Percentiles rank a stretch among this genome's conserved stretches.
These are phyloP conservation scores for Acrocephalus arundinaceus DNA, from an alignment of 2,113 vertebrate genomes.

Conservation along the genomic window DNA sequence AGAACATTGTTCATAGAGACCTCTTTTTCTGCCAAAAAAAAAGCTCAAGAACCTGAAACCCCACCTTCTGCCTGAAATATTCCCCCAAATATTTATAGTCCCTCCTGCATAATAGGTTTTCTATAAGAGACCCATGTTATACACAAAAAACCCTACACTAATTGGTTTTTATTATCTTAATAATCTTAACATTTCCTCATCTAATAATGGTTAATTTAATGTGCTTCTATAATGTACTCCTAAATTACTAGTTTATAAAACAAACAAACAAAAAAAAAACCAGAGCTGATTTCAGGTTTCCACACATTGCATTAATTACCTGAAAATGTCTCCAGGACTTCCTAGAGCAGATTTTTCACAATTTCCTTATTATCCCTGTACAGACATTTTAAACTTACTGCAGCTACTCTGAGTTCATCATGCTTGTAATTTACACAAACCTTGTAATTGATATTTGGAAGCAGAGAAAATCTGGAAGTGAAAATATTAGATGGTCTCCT, in stretches of 20 bases:
- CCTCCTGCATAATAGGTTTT: not conserved
- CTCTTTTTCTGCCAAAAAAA: not conserved
- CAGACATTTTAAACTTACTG: slow-evolving; percentile 63
- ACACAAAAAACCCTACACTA: slow-evolving; percentile 31
- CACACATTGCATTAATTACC: slow-evolving; percentile 78
- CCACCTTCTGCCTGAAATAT: slow-evolving; percentile 2
- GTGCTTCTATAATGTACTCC: slow-evolving; percentile 74
- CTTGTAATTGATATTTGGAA: slow-evolving; percentile 70
- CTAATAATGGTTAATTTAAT: slow-evolving; percentile 78
- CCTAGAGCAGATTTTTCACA: slow-evolving; percentile 72
- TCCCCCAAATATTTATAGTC: slow-evolving; percentile 17
- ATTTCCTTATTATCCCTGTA: slow-evolving; percentile 66
- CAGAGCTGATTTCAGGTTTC: slow-evolving; percentile 72
- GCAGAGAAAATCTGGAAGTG: slow-evolving; percentile 39
- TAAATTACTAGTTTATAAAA: slow-evolving; percentile 75
- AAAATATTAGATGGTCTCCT: slow-evolving; percentile 37
- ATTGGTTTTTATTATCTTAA: slow-evolving; percentile 77
- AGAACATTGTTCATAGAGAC: slow-evolving; percentile 24
- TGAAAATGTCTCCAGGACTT: slow-evolving; percentile 74
- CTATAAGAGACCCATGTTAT: slow-evolving; percentile 26
- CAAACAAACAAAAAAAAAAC: not conserved
- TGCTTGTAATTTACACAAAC: slow-evolving; percentile 70
- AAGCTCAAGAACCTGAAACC: slow-evolving; percentile 5
- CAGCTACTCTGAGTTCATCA: slow-evolving; percentile 57
- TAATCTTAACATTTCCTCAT: slow-evolving; percentile 78